A percentile compares a stretch with the other conserved stretches of the same genome.
phyloP scores from a whole-genome alignment of 2,888 invertebrate species.

The Lordiphosa fenestrarum region DNA sequence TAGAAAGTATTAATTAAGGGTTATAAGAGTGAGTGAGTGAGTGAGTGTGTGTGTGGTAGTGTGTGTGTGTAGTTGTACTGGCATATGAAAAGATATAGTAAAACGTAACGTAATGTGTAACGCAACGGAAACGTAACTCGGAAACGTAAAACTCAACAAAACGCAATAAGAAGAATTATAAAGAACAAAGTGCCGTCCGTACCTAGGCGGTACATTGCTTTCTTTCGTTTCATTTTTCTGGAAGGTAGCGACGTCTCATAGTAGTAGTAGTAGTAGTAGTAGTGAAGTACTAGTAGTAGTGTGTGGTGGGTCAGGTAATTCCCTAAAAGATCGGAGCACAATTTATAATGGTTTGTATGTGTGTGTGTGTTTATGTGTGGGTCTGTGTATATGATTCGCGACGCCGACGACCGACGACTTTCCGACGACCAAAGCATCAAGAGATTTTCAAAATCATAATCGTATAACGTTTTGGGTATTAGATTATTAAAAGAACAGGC shows the following conservation, averaged over 20 bases:
- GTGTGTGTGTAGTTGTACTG: conserved; percentile 22
- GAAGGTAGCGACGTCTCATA: conserved; percentile 9
- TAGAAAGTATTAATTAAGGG: no score
- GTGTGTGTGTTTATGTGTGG: conserved; percentile 21
- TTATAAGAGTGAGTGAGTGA: conserved; percentile 2
- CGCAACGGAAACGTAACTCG: conserved; percentile 63
- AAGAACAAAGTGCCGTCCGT: conserved; percentile 71
- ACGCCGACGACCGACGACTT: background rate
- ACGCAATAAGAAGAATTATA: conserved; percentile 69
- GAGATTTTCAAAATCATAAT: conserved; percentile 19
- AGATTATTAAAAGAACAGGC: conserved; percentile 35
- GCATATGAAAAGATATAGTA: conserved; percentile 36
- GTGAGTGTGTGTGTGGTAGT: conserved; percentile 18
- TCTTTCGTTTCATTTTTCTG: conserved; percentile 11
- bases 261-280: conserved; percentile 35
- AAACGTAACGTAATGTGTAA: conserved; percentile 57
- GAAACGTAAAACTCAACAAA: conserved; percentile 71
- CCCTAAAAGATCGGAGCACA: conserved; percentile 72
- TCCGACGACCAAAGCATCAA: background rate
- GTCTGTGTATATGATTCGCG: background rate
- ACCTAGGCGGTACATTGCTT: conserved; percentile 62
- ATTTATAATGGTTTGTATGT: conserved; percentile 42
- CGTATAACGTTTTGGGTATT: conserved; percentile 10
- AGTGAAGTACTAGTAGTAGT: conserved; percentile 27
- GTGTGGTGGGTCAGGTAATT: conserved; percentile 60